Conservation (phyloP, 2,113 vertebrate species). For the Catagonus wagneri region DNA sequence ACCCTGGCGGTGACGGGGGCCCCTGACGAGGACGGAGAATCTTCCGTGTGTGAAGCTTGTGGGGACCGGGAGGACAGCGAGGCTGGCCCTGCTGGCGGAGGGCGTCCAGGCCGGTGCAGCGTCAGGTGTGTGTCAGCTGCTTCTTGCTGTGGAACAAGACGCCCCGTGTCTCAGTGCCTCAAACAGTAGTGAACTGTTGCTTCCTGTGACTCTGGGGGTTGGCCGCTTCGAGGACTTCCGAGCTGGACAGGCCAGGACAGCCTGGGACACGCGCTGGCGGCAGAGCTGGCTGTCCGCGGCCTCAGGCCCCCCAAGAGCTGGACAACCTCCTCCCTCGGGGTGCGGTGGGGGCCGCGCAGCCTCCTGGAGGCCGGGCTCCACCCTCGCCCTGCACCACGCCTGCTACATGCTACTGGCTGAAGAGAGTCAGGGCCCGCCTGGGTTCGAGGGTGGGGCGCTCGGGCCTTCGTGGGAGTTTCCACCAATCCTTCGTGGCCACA, state of each 20-base stretch:
- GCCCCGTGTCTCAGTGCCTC: background rate
- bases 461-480: background rate
- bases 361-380: background rate
- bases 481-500: background rate
- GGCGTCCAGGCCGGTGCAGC: background rate
- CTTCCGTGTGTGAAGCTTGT: background rate
- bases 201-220: background rate
- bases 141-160: background rate
- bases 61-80: rapidly evolving
- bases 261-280: background rate
- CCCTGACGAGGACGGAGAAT: rapidly evolving
- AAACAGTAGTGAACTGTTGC: rapidly evolving
- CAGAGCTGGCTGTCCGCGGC: background rate
- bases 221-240: background rate
- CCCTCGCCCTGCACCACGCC: background rate
- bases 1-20: rapidly evolving
- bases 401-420: background rate
- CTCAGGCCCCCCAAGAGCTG: background rate
- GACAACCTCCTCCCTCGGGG: background rate
- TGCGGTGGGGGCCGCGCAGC: background rate
- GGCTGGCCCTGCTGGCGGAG: no score
- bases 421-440: background rate
- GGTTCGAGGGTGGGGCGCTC: background rate
- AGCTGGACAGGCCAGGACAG: background rate
- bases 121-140: no score